Percentiles rank a stretch among this genome's conserved stretches.
phyloP scores from a whole-genome alignment of 2,113 vertebrate species.

The Alligator sinensis region DNA sequence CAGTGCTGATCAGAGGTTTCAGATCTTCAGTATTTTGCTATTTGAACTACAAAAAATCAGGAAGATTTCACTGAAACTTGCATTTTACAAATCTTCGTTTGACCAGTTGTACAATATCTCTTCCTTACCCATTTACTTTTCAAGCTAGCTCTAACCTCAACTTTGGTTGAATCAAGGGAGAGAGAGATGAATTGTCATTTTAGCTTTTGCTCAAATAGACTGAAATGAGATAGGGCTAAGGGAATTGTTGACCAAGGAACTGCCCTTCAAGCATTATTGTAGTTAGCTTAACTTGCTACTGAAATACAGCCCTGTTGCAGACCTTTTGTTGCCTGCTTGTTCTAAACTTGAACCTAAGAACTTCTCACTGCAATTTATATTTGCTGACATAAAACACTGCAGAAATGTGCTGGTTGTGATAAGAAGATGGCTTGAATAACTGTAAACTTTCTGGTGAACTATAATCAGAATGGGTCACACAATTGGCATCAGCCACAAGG shows the following conservation, averaged over 20 bases:
- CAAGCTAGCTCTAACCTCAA: background rate
- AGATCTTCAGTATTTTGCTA: background rate
- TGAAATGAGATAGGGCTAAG: background rate
- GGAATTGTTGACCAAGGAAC: background rate
- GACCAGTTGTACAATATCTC: background rate
- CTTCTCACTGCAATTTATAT: background rate
- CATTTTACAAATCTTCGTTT: background rate
- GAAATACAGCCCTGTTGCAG: background rate
- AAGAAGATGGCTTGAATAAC: background rate
- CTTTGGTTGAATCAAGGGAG: background rate
- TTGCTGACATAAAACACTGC: background rate
- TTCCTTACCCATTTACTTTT: background rate
- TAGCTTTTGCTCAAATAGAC: background rate
- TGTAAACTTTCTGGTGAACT: too few relatives aligned
- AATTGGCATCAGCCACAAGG: too few relatives aligned
- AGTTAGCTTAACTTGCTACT: background rate
- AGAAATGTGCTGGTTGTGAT: background rate
- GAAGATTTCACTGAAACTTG: background rate
- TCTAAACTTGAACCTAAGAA: background rate
- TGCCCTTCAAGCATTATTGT: background rate
- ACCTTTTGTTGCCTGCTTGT: background rate
- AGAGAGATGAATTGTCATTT: background rate
- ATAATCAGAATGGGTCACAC: too few relatives aligned
- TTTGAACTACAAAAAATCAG: background rate
- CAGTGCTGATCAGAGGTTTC: background rate